phyloP scores from a whole-genome alignment of 2,888 invertebrate genomes.

The Drosophila phalerata region DNA sequence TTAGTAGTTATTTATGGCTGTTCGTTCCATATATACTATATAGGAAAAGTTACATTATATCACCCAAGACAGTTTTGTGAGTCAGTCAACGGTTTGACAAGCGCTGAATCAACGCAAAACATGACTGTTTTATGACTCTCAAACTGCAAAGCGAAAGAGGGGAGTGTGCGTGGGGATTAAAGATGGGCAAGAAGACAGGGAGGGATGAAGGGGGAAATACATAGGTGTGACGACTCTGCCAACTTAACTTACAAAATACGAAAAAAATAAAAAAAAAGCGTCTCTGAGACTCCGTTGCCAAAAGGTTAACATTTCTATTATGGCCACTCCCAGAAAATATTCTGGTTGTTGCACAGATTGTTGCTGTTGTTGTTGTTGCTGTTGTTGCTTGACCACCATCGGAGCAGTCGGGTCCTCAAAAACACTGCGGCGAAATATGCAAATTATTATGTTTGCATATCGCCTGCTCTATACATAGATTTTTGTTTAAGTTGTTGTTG shows the following conservation, averaged over 20 bases:
- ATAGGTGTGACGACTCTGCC: slow-evolving; percentile 38
- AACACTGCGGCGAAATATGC: slow-evolving; percentile 73
- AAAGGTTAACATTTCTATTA: slow-evolving; percentile 84
- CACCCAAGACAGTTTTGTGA: slow-evolving; percentile 37
- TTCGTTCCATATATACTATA: slow-evolving; percentile 4
- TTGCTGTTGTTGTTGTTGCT: slow-evolving; percentile 33
- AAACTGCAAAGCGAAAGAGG: slow-evolving; percentile 22
- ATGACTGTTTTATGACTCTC: slow-evolving; percentile 28
- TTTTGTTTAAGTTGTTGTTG: slow-evolving; percentile 18
- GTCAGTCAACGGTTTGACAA: slow-evolving; percentile 37
- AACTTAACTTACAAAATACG: slow-evolving; percentile 14
- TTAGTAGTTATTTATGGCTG: slow-evolving; percentile 13
- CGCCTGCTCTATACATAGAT: slow-evolving; percentile 48
- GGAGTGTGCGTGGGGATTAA: not conserved
- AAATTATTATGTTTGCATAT: slow-evolving; percentile 79
- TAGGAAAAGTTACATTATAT: slow-evolving; percentile 11
- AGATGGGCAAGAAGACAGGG: not conserved
- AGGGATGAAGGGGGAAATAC: not conserved
- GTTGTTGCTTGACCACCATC: slow-evolving; percentile 59
- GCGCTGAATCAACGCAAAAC: slow-evolving; percentile 3
- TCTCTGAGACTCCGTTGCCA: slow-evolving; percentile 40
- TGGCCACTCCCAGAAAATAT: slow-evolving; percentile 62
- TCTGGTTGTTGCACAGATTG: slow-evolving; percentile 24
- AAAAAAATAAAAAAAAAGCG: slow-evolving; percentile 10
- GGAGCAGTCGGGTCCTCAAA: slow-evolving; percentile 28